phyloP scores from a whole-genome alignment of 2,888 invertebrate species.

The Eurytoma adleriae region DNA sequence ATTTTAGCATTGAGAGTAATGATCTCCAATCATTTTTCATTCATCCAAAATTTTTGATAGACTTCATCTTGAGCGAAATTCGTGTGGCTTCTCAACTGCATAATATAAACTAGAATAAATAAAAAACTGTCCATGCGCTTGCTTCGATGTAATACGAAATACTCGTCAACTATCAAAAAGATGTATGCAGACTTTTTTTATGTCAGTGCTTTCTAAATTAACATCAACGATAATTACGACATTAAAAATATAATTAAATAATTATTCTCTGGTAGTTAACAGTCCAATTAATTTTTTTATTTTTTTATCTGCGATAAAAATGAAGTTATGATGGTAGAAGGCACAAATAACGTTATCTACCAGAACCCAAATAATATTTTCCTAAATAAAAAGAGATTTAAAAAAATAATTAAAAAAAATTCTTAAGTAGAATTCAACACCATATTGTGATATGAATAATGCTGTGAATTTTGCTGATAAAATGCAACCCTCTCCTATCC shows the following conservation, averaged over 20 bases:
- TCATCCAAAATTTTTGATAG: background rate
- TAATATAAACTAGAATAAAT: background rate
- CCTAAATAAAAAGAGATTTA: no score
- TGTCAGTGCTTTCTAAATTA: constrained; percentile 13
- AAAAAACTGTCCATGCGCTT: constrained; percentile 21
- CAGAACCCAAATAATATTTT: no score
- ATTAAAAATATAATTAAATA: background rate
- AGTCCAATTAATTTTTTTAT: no score
- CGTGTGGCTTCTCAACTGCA: constrained; percentile 39
- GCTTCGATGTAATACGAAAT: constrained; percentile 28
- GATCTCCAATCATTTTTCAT: background rate
- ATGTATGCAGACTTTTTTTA: background rate
- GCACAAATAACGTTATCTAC: no score
- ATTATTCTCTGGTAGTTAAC: no score
- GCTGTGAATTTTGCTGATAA: constrained; percentile 32
- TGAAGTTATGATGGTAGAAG: no score
- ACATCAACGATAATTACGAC: background rate
- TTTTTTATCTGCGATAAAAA: no score
- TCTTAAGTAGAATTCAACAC: background rate
- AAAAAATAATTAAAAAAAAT: background rate
- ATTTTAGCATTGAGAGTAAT: constrained; percentile 14
- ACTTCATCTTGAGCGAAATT: constrained; percentile 5
- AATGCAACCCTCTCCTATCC: background rate
- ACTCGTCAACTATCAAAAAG: constrained; percentile 4
- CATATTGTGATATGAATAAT: background rate